Percentiles rank a stretch among this genome's conserved stretches.
Evolutionary conservation across 2,113 vertebrate genomes (phyloP).

Genomic region (Chamaetylas fuelleborni): DNA sequence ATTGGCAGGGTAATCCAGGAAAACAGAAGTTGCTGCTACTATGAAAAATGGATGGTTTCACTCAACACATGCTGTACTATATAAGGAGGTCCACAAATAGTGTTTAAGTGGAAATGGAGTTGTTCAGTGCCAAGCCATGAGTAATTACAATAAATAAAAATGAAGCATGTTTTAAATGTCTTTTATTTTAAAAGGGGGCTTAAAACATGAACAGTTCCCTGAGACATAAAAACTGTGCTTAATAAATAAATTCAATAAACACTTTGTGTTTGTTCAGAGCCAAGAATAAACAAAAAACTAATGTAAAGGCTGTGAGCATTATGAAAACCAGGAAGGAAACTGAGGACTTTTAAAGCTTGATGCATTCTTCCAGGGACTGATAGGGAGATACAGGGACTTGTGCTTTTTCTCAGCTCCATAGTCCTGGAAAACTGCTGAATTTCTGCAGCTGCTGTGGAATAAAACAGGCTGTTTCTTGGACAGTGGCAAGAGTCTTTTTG

Average conservation of each 20-base stretch:
- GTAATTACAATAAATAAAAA: conserved; percentile 25
- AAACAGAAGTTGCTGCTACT: background rate
- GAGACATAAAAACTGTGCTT: background rate
- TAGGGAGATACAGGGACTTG: background rate
- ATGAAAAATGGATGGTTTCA: conserved; percentile 1
- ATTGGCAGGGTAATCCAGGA: background rate
- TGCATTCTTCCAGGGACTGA: background rate
- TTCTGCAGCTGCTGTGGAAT: background rate
- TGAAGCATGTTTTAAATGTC: background rate
- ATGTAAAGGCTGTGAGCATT: background rate
- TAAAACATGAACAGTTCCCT: background rate
- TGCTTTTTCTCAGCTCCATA: background rate
- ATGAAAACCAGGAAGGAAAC: background rate
- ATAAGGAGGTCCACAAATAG: background rate
- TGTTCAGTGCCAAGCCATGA: conserved; percentile 10
- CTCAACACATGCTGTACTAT: background rate
- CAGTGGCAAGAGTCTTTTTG: background rate
- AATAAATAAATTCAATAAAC: conserved; percentile 17
- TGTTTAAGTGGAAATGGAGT: conserved; percentile 31
- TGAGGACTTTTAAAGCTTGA: background rate
- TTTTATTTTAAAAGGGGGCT: background rate
- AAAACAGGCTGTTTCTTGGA: background rate
- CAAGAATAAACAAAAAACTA: background rate
- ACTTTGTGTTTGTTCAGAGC: background rate
- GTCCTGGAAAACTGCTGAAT: background rate